Evolutionary conservation across 2,888 invertebrate genomes (phyloP).

Genomic region (Drosophila rellima): DNA sequence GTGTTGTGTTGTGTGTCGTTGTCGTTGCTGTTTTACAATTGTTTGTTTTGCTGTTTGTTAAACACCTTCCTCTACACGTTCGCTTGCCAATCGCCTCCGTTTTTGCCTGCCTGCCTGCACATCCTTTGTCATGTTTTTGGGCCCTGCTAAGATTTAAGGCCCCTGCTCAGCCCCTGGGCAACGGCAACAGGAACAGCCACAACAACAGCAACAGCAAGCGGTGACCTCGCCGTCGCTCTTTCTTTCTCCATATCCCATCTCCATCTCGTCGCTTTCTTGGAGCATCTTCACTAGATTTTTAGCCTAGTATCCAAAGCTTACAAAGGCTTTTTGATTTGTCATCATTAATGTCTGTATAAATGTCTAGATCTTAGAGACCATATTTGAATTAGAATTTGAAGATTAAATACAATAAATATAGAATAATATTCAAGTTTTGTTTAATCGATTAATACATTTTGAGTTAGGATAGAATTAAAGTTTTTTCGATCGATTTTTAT

Average conservation of each 20-base stretch:
- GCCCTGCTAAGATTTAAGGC: constrained; percentile 72
- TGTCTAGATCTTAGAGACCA: not conserved
- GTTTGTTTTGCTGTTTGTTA: constrained; percentile 85
- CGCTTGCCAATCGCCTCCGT: constrained; percentile 70
- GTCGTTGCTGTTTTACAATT: constrained; percentile 77
- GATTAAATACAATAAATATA: too few relatives aligned
- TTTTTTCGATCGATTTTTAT: too few relatives aligned
- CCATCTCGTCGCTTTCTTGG: constrained; percentile 40
- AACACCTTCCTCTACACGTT: constrained; percentile 84
- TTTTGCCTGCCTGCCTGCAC: constrained; percentile 49
- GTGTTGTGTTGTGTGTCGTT: constrained; percentile 47
- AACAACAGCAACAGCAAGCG: not conserved
- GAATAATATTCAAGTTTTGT: too few relatives aligned
- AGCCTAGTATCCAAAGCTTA: not conserved
- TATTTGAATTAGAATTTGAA: too few relatives aligned
- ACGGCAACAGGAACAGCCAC: constrained; percentile 19
- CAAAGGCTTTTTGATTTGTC: not conserved
- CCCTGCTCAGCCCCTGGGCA: constrained; percentile 62
- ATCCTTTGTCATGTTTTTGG: constrained; percentile 81
- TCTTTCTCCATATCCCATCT: constrained; percentile 39
- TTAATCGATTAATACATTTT: not conserved
- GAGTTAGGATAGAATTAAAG: too few relatives aligned
- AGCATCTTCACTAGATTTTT: constrained; percentile 48
- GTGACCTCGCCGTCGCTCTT: constrained; percentile 51
- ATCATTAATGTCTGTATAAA: not conserved